Percentiles rank a stretch among this genome's conserved stretches.
phyloP scores from a whole-genome alignment of 2,113 vertebrate genomes.

The Tapirus terrestris region DNA sequence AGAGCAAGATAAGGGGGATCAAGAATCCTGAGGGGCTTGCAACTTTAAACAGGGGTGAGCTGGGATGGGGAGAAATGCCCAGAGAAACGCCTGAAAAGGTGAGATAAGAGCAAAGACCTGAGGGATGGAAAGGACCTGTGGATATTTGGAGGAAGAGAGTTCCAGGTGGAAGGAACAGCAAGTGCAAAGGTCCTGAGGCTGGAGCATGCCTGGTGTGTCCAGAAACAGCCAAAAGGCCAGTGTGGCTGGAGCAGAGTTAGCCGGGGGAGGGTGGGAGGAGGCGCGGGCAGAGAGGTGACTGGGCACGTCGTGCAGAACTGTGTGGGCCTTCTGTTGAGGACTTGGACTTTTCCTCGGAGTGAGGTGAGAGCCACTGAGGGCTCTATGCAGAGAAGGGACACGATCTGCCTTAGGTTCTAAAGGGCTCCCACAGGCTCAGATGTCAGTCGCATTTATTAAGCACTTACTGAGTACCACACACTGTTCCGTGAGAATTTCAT shows the following conservation, averaged over 20 bases:
- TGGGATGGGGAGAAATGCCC: neutral
- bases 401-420: neutral
- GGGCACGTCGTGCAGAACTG: neutral
- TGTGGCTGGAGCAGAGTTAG: neutral
- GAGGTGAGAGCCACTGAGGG: neutral
- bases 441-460: neutral
- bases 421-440: neutral
- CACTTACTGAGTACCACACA: neutral
- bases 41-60: conserved; percentile 14
- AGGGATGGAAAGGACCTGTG: neutral
- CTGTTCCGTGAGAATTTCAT: neutral
- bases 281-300: neutral
- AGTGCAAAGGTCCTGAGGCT: neutral
- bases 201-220: neutral
- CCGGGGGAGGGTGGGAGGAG: neutral
- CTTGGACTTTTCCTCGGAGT: neutral
- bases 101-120: neutral
- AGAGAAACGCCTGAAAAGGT: neutral
- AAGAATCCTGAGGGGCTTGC: neutral
- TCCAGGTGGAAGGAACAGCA: neutral
- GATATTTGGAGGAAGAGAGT: neutral
- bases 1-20: neutral
- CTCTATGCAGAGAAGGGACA: neutral
- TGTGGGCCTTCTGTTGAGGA: neutral
- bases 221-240: neutral